These are phyloP conservation scores for Callopanchax toddi DNA, from an alignment of 2,113 vertebrate species.

Conservation along the genomic window DNA sequence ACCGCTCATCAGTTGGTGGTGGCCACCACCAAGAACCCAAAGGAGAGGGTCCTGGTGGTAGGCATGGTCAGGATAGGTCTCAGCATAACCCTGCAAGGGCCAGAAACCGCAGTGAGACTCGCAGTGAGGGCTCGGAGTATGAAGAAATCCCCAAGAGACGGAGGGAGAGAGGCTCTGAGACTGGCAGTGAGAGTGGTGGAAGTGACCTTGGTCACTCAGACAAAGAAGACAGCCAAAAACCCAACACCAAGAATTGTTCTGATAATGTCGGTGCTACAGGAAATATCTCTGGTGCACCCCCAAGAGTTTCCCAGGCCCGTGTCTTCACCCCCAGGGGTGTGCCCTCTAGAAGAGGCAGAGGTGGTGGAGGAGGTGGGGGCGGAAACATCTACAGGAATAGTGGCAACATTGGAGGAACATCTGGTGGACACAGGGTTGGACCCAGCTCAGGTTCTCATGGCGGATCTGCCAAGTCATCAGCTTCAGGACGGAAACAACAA, in stretches of 20 bases:
- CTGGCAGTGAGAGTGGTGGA: conserved; percentile 87
- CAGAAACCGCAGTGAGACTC: conserved; percentile 89
- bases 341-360: conserved; percentile 87
- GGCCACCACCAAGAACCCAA: conserved; percentile 81
- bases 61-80: conserved; percentile 62
- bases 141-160: conserved; percentile 93
- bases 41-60: conserved; percentile 68
- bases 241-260: conserved; percentile 68
- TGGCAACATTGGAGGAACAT: conserved; percentile 63
- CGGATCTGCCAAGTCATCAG: conserved; percentile 67
- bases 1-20: conserved; percentile 69
- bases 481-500: conserved; percentile 76
- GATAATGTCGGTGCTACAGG: conserved; percentile 51
- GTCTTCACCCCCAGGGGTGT: conserved; percentile 92
- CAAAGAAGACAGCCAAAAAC: conserved; percentile 83
- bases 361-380: conserved; percentile 77
- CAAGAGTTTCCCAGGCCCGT: conserved; percentile 79
- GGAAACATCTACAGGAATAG: conserved; percentile 71
- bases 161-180: conserved; percentile 89
- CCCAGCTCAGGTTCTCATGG: conserved; percentile 71
- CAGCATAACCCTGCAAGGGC: conserved; percentile 81
- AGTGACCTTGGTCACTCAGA: conserved; percentile 86
- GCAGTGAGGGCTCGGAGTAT: conserved; percentile 91
- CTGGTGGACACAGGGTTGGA: conserved; percentile 70
- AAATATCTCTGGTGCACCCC: conserved; percentile 58